These are phyloP conservation scores for Amphipoea oculea DNA, from an alignment of 2,888 invertebrate genomes.

Conservation along the genomic window DNA sequence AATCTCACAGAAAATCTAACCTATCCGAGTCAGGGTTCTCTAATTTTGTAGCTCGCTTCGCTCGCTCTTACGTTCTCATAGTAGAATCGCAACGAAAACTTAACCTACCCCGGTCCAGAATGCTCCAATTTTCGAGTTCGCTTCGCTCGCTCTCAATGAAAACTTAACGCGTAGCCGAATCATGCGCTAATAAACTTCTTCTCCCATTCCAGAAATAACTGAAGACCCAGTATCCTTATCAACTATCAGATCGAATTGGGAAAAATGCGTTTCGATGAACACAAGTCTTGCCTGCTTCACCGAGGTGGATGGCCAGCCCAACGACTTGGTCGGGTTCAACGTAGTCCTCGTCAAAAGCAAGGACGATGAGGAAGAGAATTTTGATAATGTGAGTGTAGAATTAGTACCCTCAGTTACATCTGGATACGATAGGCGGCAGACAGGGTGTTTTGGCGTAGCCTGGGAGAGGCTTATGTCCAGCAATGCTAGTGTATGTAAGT, in stretches of 20 bases:
- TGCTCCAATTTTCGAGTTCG: neutral
- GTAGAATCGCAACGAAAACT: neutral
- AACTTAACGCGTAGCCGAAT: neutral
- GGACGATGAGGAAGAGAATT: conserved; percentile 79
- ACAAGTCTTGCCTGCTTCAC: conserved; percentile 80
- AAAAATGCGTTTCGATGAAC: conserved; percentile 71
- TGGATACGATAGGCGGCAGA: no score
- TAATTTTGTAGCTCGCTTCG: neutral
- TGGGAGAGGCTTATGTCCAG: no score
- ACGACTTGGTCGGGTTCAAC: conserved; percentile 81
- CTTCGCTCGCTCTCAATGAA: neutral
- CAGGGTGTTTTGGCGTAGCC: no score
- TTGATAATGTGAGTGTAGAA: conserved; percentile 64
- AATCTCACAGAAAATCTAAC: neutral
- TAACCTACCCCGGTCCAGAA: neutral
- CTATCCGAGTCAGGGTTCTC: neutral
- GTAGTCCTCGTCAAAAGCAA: conserved; percentile 74
- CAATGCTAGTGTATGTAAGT: no score
- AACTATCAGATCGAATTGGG: conserved; percentile 80
- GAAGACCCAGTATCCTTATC: conserved; percentile 77
- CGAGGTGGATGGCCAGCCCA: conserved; percentile 76
- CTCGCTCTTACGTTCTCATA: neutral
- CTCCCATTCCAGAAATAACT: conserved; percentile 70
- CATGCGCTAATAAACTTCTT: neutral
- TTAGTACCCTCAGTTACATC: neutral